Evolutionary conservation across 2,888 invertebrate species (phyloP).

Genomic region (Caenorhabditis virilis): DNA sequence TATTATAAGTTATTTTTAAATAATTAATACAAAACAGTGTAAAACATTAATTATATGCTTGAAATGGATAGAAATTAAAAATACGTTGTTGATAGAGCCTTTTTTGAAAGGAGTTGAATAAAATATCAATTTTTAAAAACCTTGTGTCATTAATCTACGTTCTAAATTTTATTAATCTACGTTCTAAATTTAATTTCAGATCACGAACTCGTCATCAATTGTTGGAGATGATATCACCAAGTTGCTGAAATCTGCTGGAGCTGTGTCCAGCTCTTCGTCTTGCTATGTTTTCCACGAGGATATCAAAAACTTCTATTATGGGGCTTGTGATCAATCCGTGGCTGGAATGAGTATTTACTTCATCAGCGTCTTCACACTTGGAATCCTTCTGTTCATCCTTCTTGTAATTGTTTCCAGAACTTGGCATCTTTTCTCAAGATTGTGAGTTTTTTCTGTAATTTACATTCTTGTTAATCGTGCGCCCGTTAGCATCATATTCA

Average conservation of each 20-base stretch:
- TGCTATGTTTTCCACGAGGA: constrained; percentile 60
- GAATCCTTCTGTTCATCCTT: constrained; percentile 58
- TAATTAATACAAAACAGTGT: constrained; percentile 3
- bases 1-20: neutral
- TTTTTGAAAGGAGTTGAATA: too few species aligned
- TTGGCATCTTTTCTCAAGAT: constrained; percentile 62
- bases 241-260: constrained; percentile 56
- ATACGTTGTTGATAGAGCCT: too few species aligned
- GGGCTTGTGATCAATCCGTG: constrained; percentile 62
- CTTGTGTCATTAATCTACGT: too few species aligned
- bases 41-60: too few species aligned
- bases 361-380: constrained; percentile 56
- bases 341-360: constrained; percentile 55
- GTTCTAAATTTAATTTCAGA: constrained; percentile 26
- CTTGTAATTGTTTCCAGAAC: constrained; percentile 63
- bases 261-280: constrained; percentile 53
- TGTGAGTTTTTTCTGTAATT: constrained; percentile 46
- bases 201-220: constrained; percentile 49
- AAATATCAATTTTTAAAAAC: too few species aligned
- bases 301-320: constrained; percentile 53
- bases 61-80: too few species aligned
- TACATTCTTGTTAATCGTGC: too few species aligned
- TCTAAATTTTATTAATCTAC: too few species aligned
- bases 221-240: constrained; percentile 53
- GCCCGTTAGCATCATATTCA: too few species aligned